Base-by-base conservation (phyloP, 2,888 invertebrate genomes). In the Pasiphila rectangulata region DNA sequence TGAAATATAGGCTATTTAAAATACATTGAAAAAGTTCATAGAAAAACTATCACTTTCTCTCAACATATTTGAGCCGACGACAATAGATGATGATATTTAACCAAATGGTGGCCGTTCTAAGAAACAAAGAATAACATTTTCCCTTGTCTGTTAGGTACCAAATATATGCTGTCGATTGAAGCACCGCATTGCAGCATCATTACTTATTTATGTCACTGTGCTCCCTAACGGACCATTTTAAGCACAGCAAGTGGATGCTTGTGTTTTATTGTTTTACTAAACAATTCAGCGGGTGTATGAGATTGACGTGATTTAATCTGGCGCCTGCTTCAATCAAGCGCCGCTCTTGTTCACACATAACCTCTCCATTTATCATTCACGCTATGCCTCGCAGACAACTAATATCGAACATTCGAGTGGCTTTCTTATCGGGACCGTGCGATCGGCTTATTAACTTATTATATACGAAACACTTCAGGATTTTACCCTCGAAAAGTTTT, bases 181-280 rank as follows among this genome's bases (percentile, higher is more conserved):
- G 32, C 76, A 73, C 82, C 79, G 83, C 83, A 85, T 75, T 83
- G 83, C 84, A 82, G 79, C 72, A 69, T 75, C 79, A 50, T 84
- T 78, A 83, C 80, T 84, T 84, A 84, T 85, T 82, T 83, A 85
- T 83, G 69, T 73, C 76, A 79, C 79, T 81, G 75, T 77, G 75
- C 30, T 52, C 43, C 72, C 72, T 78, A 78, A 72, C 63, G 68
- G 66, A 67, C 71, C 64, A 72, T 75, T 72, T 70, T 60, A 54
- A 64, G 36, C 51, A 42, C 43, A 61, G 63, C 55, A 64, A 65
- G 64, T 64, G 63, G 54, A 59, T 54, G 57, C 60, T 60, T 61
- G 63, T 67, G 59, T 69, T 71, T 68, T 67, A 69, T 67, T 67
- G 62, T 65, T 61, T 61, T 54, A 57, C 64, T 61, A 57, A 63